Conservation (phyloP, 2,888 invertebrate species). For the Alitta virens region DNA sequence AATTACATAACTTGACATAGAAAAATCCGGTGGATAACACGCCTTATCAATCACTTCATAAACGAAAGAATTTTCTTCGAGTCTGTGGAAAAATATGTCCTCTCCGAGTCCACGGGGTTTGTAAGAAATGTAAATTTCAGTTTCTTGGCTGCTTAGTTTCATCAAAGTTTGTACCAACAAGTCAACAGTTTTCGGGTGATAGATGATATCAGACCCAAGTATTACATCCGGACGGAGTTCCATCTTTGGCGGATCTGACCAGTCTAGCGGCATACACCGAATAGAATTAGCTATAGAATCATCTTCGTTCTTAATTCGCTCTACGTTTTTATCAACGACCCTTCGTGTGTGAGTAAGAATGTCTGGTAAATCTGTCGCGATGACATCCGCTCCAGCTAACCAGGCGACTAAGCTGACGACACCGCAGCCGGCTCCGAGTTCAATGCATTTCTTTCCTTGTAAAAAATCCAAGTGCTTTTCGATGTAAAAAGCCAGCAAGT, state of each 20-base stretch:
- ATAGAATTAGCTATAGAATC: background rate
- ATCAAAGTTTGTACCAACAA: constrained; percentile 21
- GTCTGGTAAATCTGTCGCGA: constrained; percentile 25
- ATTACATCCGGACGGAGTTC: constrained; percentile 21
- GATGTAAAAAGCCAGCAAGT: constrained; percentile 26
- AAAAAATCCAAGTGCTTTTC: constrained; percentile 20
- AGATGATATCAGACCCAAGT: constrained; percentile 30
- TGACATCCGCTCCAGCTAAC: constrained; percentile 24
- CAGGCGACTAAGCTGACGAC: constrained; percentile 28
- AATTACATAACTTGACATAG: constrained; percentile 23
- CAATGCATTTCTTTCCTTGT: constrained; percentile 23
- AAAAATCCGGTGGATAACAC: constrained; percentile 19
- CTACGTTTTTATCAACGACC: constrained; percentile 16
- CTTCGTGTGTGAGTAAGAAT: constrained; percentile 19
- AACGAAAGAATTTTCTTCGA: constrained; percentile 16
- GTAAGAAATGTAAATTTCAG: constrained; percentile 23
- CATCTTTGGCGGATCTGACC: constrained; percentile 12
- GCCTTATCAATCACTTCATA: constrained; percentile 7
- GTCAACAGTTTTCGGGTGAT: constrained; percentile 17
- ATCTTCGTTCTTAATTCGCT: background rate
- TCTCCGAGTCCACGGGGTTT: constrained; percentile 31
- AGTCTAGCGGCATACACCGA: background rate
- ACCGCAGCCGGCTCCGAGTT: constrained; percentile 33
- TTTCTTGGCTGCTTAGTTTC: constrained; percentile 11
- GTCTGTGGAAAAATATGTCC: constrained; percentile 24